Base-by-base conservation (phyloP, 2,888 invertebrate species). In the Drosophila falleni region DNA sequence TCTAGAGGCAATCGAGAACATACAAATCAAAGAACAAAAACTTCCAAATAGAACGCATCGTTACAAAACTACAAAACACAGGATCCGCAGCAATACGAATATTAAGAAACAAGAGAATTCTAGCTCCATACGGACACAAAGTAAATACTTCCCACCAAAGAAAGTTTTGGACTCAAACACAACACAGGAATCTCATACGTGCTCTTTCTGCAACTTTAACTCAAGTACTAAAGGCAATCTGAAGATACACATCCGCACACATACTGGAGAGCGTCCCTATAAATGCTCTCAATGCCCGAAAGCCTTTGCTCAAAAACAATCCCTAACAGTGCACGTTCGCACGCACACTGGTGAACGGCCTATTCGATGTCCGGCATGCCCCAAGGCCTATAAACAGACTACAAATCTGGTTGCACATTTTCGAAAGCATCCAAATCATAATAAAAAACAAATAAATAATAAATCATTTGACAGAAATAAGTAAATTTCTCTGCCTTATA, bases 331-430 rank as follows among this genome's bases (percentile, higher is more conserved):
- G 2, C 74, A 74, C 35, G 61, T n/a, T 3, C 69, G 65, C 11
- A 29, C 26, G 1, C 73, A 69, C 46, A 73, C 69, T 11, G 63
- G 49, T 6, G 70, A 74, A n/a, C 47, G 51, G 35, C 74, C 65
- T 5, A 37, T 41, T 5, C 5, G 31, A 1, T 73, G 73, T 10
- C n/a, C 2, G 0, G 9, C 5, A 1, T 73, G 73, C 5, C 10
- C 35, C 0, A 39, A 9, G 9, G 9, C 33, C 2, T 73, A 39
- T 33, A 2, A 11, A 0, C 73, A 72, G 16, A 0, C 15, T 1
- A 1, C 58, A 0, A 13, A 19, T 23, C 19, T 72, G 0, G 9
- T 11, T 8, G 6, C 1, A 13, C 74, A 61, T 31, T n/a, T 59
- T 3, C 46, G 23, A 1, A 3, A 10, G 0, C 13, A 37, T 26